Conservation (phyloP, 2,888 invertebrate genomes). For the Byasa hedistus region DNA sequence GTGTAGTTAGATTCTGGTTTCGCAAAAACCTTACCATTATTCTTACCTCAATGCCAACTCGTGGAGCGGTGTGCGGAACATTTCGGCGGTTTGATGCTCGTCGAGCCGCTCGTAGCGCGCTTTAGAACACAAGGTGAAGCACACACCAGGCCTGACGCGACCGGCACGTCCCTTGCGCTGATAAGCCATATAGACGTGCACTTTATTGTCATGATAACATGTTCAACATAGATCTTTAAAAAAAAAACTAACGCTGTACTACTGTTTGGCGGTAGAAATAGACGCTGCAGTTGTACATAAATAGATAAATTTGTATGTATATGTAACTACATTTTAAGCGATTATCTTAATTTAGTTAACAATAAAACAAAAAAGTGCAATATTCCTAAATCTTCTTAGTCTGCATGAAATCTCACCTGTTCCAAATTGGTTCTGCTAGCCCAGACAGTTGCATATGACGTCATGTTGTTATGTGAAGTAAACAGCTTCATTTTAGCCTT, state of each 20-base stretch:
- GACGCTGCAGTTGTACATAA: too few relatives aligned
- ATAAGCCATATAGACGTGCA: background rate
- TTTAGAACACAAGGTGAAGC: constrained; percentile 93
- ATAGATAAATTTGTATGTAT: too few relatives aligned
- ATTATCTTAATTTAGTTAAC: too few relatives aligned
- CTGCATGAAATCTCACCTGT: constrained; percentile 76
- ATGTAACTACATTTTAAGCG: too few relatives aligned
- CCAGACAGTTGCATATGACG: constrained; percentile 98
- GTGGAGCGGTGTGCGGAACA: constrained; percentile 97
- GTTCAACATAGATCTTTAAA: too few relatives aligned
- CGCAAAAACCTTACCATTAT: background rate
- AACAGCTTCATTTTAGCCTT: constrained; percentile 98
- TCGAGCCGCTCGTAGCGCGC: constrained; percentile 87
- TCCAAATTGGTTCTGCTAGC: constrained; percentile 96
- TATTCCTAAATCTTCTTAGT: too few relatives aligned
- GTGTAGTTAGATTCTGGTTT: background rate
- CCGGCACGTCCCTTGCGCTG: constrained; percentile 95
- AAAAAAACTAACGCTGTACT: too few relatives aligned
- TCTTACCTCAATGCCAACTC: constrained; percentile 90
- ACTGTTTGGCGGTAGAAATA: too few relatives aligned
- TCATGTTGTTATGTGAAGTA: constrained; percentile 99
- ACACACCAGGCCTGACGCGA: constrained; percentile 94
- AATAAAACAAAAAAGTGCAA: too few relatives aligned
- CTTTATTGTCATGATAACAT: too few relatives aligned
- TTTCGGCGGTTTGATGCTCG: constrained; percentile 97